Conservation (phyloP, 2,888 invertebrate genomes). For the Synergus itoensis region DNA sequence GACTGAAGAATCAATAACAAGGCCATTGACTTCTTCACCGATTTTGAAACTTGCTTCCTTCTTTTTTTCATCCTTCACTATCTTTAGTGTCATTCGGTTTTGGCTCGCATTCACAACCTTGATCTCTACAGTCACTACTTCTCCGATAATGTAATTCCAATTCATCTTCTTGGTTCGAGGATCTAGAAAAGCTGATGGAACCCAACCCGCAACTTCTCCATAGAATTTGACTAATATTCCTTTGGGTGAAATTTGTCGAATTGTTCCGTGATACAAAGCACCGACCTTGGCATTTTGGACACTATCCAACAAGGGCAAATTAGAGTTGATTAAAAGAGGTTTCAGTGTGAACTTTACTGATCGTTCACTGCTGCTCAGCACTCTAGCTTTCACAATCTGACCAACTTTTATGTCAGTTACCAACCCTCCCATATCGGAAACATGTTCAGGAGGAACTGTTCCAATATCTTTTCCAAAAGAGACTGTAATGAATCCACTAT, state of each 20-base stretch:
- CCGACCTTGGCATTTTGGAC: slow-evolving; percentile 80
- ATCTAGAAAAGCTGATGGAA: slow-evolving; percentile 68
- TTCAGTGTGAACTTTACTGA: slow-evolving; percentile 83
- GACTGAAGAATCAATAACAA: slow-evolving; percentile 64
- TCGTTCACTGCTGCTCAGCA: slow-evolving; percentile 79
- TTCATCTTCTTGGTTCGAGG: slow-evolving; percentile 63
- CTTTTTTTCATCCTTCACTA: slow-evolving; percentile 33
- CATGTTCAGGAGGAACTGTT: slow-evolving; percentile 64
- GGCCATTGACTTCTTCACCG: slow-evolving; percentile 67
- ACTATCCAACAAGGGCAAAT: slow-evolving; percentile 79
- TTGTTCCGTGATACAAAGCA: slow-evolving; percentile 80
- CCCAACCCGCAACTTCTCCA: slow-evolving; percentile 80
- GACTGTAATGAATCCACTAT: slow-evolving; percentile 64
- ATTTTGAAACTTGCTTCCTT: slow-evolving; percentile 55
- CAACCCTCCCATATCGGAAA: slow-evolving; percentile 64
- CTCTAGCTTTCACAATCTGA: slow-evolving; percentile 81
- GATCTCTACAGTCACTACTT: slow-evolving; percentile 77
- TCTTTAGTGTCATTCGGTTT: slow-evolving; percentile 41
- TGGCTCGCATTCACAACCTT: slow-evolving; percentile 53
- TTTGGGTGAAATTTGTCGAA: slow-evolving; percentile 78
- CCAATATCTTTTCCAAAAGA: slow-evolving; percentile 64
- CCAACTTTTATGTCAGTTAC: slow-evolving; percentile 80
- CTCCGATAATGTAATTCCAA: slow-evolving; percentile 81
- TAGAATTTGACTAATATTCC: slow-evolving; percentile 82
- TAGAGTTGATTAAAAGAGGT: slow-evolving; percentile 81